These are phyloP conservation scores for Asbolus verrucosus DNA, from an alignment of 1,140 invertebrate genomes.

Conservation along the genomic window DNA sequence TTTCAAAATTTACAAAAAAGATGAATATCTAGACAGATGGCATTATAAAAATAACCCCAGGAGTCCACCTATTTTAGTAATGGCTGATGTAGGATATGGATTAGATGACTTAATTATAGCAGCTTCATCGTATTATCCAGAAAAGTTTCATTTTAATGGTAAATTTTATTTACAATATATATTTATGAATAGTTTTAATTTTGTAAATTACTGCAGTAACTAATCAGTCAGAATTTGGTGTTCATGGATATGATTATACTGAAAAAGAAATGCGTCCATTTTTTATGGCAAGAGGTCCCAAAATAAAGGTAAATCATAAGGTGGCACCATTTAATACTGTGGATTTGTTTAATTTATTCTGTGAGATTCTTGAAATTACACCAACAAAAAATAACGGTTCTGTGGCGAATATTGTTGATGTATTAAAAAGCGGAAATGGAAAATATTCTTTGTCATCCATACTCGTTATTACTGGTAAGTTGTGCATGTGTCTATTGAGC, in stretches of 20 bases:
- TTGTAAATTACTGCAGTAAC: too few species aligned
- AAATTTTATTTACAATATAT: slow-evolving; percentile 49
- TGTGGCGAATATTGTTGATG: slow-evolving; percentile 51
- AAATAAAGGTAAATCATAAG: slow-evolving; percentile 69
- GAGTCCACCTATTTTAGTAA: slow-evolving; percentile 70
- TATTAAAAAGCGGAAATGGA: slow-evolving; percentile 41
- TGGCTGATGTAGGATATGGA: slow-evolving; percentile 71
- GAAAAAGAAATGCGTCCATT: slow-evolving; percentile 73
- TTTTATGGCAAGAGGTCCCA: slow-evolving; percentile 77
- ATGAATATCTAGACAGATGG: slow-evolving; percentile 70
- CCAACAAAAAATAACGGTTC: slow-evolving; percentile 59
- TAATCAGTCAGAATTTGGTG: slow-evolving; percentile 69
- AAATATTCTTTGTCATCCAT: slow-evolving; percentile 51
- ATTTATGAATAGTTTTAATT: too few species aligned
- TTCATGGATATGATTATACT: slow-evolving; percentile 78
- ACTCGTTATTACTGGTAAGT: slow-evolving; percentile 58
- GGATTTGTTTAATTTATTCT: slow-evolving; percentile 78
- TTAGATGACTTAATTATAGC: slow-evolving; percentile 68
- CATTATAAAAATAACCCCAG: slow-evolving; percentile 72
- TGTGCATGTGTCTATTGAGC: too few species aligned
- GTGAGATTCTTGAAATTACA: slow-evolving; percentile 70
- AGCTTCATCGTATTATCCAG: slow-evolving; percentile 65
- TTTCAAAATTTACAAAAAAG: slow-evolving; percentile 71
- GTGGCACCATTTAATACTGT: slow-evolving; percentile 72
- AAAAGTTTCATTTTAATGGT: slow-evolving; percentile 66